Base-by-base conservation (phyloP, 2,888 invertebrate genomes). In the Saturnia pavonia region DNA sequence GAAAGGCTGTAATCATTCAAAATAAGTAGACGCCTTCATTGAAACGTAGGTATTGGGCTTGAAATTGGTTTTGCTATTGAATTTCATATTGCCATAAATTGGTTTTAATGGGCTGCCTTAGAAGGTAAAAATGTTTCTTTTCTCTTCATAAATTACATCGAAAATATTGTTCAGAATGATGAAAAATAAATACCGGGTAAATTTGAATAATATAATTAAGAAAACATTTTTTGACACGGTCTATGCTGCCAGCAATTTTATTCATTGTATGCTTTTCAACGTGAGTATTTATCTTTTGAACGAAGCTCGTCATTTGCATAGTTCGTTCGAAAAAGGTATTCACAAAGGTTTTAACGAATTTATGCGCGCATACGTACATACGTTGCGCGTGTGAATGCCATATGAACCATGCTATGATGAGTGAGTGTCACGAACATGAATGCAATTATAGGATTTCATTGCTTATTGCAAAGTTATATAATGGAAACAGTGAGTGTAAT, bases 361-460 rank as follows among this genome's bases (percentile, higher is more conserved):
- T 88, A 91, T 91, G 91, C 91, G 80, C 76, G 74, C 82, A 82
- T 90, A 89, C 88, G 90, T 81, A 76, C 88, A 89, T 80, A 76
- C 82, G 75, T 73, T 78, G 73, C 70, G 75, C 72, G 74, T 75
- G 73, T 74, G 78, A 75, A 80, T 80, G 78, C 71, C 74, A 78
- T 81, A 81, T 78, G 86, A 87, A 88, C 77, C 75, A 74, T 75
- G 80, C 75, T 75, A 77, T 75, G 77, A 77, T 75, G 78, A 78
- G 77, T 74, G 72, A 76, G 66, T 69, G 71, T 69, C 77, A 76
- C 74, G 72, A 73, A 72, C 71, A 74, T 71, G 73, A 78, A 73
- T 76, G 75, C 74, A 74, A 72, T 72, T 68, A 75, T 78, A 72
- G 74, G 9, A 54, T 76, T 74, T 66, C 69, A 71, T 70, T 68